Base-by-base conservation (phyloP, 2,797 vertebrate species). In the Coreius guichenoti region DNA sequence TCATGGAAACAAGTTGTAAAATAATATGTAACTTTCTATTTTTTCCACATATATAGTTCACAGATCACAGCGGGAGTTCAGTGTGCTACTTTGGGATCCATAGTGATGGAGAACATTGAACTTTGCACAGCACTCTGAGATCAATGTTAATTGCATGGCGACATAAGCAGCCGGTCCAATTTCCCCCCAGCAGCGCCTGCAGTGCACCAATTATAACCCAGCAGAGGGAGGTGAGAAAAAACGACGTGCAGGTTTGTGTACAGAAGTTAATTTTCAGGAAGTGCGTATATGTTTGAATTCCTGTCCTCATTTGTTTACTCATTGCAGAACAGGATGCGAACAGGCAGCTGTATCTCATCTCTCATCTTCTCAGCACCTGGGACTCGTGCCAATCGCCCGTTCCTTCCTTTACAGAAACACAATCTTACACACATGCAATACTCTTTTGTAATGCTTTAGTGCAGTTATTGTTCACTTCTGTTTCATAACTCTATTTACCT, bases 121-220 rank as follows among this genome's bases (percentile, higher is more conserved):
- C 83, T 90, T 86, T 86, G 79, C 67, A 69, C 72, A 73, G 65
- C 69, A 80, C 81, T 70, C 29, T 21, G 36, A 77, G 80, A 87
- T 84, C 80, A 65, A 84, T 88, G 84, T 86, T 80, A 88, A 87
- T 63, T 39, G 54, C 76, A 65, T 86, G 61, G 39, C 68, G 67
- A 86, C 67, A 77, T 29, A 39, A 86, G 61, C 11, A 75, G 63
- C 31, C 56, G 67, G 67, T 63, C 17, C 68, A 81, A 63, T 70
- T 73, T 65, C 75, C 74, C 67, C 85, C 39, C 17, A 39, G 39
- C 78, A 77, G 31, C 17, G 45, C 26, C 49, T 7, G 23, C 7
- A 36, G 31, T 69, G 63, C 49, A 85, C 70, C 81, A 89, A 75
- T 88, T 86, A 82, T 23, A 88, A 54, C 9, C 31, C 47, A 80